Evolutionary conservation across 2,797 vertebrate species (phyloP), one percentile per base, ranked within the genome.

Genomic region (Dromococcyx pavoninus): DNA sequence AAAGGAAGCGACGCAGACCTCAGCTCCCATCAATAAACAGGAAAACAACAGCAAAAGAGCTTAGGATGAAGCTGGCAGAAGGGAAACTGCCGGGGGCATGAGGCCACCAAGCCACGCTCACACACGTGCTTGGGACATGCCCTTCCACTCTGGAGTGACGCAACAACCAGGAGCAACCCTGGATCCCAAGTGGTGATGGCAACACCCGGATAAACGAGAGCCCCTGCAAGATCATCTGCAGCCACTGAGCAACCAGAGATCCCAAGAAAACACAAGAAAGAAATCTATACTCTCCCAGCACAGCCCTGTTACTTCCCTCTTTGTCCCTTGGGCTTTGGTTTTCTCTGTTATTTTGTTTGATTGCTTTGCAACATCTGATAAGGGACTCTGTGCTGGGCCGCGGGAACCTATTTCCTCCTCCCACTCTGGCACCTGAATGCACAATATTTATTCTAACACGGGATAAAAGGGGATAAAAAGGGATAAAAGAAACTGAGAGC

Each of bases 201-300:
- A 86, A 13, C n/a, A 61, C 69, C 48, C 2, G 12, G 89, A 65
- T 70, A 82, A 54, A 13, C 0, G 32, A 82, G 89, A 78, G 19
- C 46, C 81, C 89, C 89, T 18, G 1, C 0, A 35, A 89, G 89
- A 9, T 60, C 37, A 0, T 79, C 66, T 27, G 46, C 71, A 74
- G 5, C 30, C 18, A 7, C 21, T 1, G 2, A n/a, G 9, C 32
- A 23, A 23, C 6, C 0, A 1, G 18, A 73, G 56, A 23, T 27
- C 33, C 22, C 11, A 14, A 4, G 54, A 54, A 57, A 33, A 46
- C 22, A 65, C 0, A 3, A 72, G 56, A 32, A 27, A 51, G 25
- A 33, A 91, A 77, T 84, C 86, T 13, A 7, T 50, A 30, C 44
- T 32, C 50, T 78, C 27, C 46, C 57, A 7, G 75, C 9, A 2